Evolutionary conservation across 2,888 invertebrate species (phyloP).

Genomic region (Apoda limacodes): DNA sequence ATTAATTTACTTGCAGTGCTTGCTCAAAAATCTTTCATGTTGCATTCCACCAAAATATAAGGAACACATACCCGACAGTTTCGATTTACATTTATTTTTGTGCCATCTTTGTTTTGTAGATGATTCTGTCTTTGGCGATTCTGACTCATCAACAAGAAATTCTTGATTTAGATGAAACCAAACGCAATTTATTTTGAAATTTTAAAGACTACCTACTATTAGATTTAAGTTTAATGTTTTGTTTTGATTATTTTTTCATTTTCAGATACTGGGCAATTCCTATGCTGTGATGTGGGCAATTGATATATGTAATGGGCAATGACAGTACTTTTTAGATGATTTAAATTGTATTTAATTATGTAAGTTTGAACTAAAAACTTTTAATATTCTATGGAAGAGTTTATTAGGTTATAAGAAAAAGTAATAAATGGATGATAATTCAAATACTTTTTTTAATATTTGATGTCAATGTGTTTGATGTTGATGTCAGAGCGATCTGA

Average conservation of each 20-base stretch:
- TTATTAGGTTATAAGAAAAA: conserved; percentile 1
- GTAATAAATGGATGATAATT: not conserved
- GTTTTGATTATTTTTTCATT: not conserved
- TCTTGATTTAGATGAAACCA: not conserved
- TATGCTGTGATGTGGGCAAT: not conserved
- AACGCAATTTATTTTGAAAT: not conserved
- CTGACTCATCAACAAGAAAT: not conserved
- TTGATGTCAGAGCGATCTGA: too few relatives aligned
- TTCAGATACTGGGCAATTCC: not conserved
- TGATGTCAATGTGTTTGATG: too few relatives aligned
- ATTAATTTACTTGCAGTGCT: conserved; percentile 6
- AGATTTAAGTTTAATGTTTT: not conserved
- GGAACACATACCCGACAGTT: not conserved
- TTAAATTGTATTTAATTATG: not conserved
- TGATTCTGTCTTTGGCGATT: not conserved
- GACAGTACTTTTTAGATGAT: not conserved
- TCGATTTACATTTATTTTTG: not conserved
- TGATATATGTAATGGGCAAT: not conserved
- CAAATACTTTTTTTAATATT: too few relatives aligned
- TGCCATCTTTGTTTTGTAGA: not conserved
- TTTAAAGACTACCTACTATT: not conserved
- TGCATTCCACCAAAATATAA: not conserved
- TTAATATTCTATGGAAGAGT: conserved; percentile 2
- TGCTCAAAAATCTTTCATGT: conserved; percentile 1
- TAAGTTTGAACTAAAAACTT: conserved; percentile 1